These are phyloP conservation scores for Coelogynopora nodosa DNA, from an alignment of 2,888 invertebrate genomes.

Conservation along the genomic window DNA sequence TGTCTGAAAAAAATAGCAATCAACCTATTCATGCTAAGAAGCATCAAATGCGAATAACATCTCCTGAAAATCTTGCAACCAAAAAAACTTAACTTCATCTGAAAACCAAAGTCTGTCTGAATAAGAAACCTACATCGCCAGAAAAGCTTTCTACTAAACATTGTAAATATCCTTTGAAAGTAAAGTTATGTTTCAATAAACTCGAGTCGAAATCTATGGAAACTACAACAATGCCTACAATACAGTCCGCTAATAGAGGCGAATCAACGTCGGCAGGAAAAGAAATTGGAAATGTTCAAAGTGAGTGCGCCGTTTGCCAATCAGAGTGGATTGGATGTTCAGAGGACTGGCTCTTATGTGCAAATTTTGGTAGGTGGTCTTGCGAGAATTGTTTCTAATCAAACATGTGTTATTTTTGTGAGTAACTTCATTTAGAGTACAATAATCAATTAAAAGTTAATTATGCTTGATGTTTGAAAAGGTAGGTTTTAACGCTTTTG, in stretches of 20 bases:
- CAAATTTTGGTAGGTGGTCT: neutral
- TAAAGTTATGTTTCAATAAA: neutral
- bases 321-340: neutral
- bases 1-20: neutral
- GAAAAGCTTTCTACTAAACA: neutral
- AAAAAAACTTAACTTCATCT: neutral
- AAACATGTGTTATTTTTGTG: neutral
- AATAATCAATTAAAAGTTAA: neutral
- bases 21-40: neutral
- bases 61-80: neutral
- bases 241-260: neutral
- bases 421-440: neutral
- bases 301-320: neutral
- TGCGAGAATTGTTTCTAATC: neutral
- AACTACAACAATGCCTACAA: neutral
- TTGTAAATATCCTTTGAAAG: neutral
- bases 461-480: neutral
- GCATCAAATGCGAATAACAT: neutral
- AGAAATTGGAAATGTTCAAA: neutral
- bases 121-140: neutral
- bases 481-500: neutral
- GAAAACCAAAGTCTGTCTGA: neutral
- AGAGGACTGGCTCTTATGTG: neutral
- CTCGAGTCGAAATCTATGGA: neutral
- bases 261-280: neutral